These are phyloP conservation scores for Anastrepha obliqua DNA, from an alignment of 1,140 invertebrate genomes.

Conservation along the genomic window DNA sequence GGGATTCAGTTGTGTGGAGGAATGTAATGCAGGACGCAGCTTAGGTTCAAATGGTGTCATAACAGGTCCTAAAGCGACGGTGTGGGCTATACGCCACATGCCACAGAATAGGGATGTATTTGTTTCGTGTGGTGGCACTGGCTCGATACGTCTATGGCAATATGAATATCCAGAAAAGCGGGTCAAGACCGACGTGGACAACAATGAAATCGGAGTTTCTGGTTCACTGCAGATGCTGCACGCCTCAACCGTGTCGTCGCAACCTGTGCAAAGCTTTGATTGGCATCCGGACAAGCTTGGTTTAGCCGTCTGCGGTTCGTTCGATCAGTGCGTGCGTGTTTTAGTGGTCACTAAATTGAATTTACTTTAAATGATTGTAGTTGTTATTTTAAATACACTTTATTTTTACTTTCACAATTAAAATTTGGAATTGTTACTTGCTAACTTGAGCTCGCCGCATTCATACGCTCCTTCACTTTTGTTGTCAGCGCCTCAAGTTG, in stretches of 20 bases:
- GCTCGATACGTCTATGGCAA: constrained; percentile 93
- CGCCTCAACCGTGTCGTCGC: constrained; percentile 87
- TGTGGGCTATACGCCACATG: constrained; percentile 91
- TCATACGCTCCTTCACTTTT: constrained; percentile 54
- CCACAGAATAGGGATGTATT: constrained; percentile 97
- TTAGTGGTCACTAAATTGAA: constrained; percentile 94
- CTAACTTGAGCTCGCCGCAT: neutral
- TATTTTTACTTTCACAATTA: constrained; percentile 3
- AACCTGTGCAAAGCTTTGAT: constrained; percentile 91
- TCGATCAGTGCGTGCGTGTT: constrained; percentile 93
- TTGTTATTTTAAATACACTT: constrained; percentile 7
- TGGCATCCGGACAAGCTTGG: constrained; percentile 95
- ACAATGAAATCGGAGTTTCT: constrained; percentile 84
- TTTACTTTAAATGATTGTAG: constrained; percentile 64
- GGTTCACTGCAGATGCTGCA: constrained; percentile 87
- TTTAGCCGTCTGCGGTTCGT: constrained; percentile 89
- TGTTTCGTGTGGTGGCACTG: constrained; percentile 90
- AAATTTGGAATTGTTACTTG: too few relatives aligned
- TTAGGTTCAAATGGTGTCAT: constrained; percentile 70
- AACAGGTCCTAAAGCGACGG: constrained; percentile 85
- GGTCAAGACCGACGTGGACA: constrained; percentile 78
- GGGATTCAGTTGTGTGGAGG: constrained; percentile 87
- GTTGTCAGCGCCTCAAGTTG: constrained; percentile 49
- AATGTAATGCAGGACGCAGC: constrained; percentile 78
- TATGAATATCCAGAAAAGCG: constrained; percentile 92